Evolutionary conservation across 2,888 invertebrate species (phyloP), one percentile per base, ranked within the genome.

Genomic region (Leucozona laternaria): DNA sequence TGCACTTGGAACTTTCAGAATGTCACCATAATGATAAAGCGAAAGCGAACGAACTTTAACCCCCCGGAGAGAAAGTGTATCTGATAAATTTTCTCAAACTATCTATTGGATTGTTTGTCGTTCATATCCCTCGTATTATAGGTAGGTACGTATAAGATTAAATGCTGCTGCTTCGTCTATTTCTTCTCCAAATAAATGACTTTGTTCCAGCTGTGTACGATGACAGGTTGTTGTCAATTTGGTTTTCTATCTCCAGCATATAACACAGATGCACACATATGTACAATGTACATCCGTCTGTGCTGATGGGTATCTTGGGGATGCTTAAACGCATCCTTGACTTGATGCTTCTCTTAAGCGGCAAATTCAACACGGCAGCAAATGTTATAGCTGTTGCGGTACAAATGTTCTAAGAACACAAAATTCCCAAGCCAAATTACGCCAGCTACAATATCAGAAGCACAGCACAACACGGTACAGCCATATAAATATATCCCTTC

Each of bases 311-410:
- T 73, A 31, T 64, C 60, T 57, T 60, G 34, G 43, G 55, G 68
- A 83, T 83, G 48, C 80, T 72, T 85, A 77, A 80, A 80, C 80
- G 84, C 80, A 85, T 80, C 80, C 84, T 77, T 80, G 80, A 71
- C 71, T 58, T 68, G 28, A 50, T 45, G 31, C 50, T 50, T 34
- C 66, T 64, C 50, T 58, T 58, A 72, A 77, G 66, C 77, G 78
- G 60, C 53, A 53, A 66, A 62, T 73, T 78, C 66, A 78, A 78
- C 72, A 83, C 68, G n/a, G 22, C 31, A 15, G 57, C 48, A 60
- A 40, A 34, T 48, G 34, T n/a, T n/a, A 50, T 43, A 11, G 10
- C 15, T 60, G 31, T 22, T 78, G 79, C 31, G 66, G 79, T 70
- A 60, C 62, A 43, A 57, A 10, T 45, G n/a, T 64, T 62, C n/a